Conservation (phyloP, 1,140 invertebrate genomes). For the Chrysomallon squamiferum region DNA sequence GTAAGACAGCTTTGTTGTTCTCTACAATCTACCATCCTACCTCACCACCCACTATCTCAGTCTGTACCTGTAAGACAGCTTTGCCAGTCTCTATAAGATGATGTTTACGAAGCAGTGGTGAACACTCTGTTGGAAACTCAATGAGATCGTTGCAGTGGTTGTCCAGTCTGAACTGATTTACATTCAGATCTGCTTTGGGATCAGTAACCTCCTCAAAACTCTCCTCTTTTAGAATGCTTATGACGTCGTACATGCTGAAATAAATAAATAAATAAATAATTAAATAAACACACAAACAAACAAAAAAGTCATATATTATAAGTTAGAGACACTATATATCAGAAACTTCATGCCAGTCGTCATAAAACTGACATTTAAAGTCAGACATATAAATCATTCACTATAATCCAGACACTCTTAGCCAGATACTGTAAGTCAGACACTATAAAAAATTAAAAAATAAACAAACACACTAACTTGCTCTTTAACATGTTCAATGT, state of each 20-base stretch:
- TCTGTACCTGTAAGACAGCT: background rate
- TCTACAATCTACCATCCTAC: too few species aligned
- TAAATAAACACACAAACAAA: too few species aligned
- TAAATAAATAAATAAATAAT: background rate
- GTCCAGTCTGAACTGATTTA: slow-evolving; percentile 38
- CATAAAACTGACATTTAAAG: too few species aligned
- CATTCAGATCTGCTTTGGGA: slow-evolving; percentile 17
- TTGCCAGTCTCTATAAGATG: background rate
- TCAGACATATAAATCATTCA: too few species aligned
- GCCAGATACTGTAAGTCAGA: too few species aligned
- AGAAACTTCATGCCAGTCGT: too few species aligned
- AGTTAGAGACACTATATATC: too few species aligned
- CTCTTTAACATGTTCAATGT: slow-evolving; percentile 50
- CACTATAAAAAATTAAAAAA: too few species aligned
- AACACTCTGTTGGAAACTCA: slow-evolving; percentile 35
- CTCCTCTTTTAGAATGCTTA: slow-evolving; percentile 41
- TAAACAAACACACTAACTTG: slow-evolving; percentile 47
- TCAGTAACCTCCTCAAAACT: slow-evolving; percentile 19
- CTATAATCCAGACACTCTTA: too few species aligned
- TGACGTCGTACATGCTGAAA: slow-evolving; percentile 38
- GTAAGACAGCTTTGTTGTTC: too few species aligned
- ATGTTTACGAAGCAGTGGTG: background rate
- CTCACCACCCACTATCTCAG: too few species aligned
- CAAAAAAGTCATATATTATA: too few species aligned
- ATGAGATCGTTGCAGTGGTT: slow-evolving; percentile 48